Conservation (phyloP, 1,140 invertebrate species). For the Zeugodacus cucurbitae region DNA sequence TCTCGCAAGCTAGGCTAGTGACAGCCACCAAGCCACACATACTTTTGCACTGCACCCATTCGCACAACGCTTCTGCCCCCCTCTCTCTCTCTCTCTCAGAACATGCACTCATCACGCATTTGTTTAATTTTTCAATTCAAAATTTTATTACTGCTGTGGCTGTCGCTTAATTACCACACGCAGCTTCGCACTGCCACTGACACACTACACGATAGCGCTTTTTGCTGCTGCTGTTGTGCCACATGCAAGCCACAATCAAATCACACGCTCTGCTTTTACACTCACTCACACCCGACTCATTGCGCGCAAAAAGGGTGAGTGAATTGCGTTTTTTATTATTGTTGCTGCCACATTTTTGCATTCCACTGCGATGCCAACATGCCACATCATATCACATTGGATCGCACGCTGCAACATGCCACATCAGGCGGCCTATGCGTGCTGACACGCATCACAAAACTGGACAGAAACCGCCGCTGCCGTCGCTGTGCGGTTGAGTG, state of each 20-base stretch:
- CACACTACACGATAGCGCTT: neutral
- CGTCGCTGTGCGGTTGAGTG: neutral
- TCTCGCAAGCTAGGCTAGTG: neutral
- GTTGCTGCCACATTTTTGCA: neutral
- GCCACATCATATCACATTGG: neutral
- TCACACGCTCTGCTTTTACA: slow-evolving; percentile 5
- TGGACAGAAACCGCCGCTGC: neutral
- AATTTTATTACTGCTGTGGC: neutral
- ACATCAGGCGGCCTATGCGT: slow-evolving; percentile 21
- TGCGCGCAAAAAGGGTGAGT: neutral
- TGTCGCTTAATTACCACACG: slow-evolving; percentile 31
- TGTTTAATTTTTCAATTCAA: slow-evolving; percentile 32
- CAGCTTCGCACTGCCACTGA: neutral
- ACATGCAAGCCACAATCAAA: slow-evolving; percentile 12
- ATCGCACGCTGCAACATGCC: neutral
- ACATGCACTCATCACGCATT: neutral
- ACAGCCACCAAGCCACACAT: neutral
- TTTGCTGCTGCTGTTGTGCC: neutral
- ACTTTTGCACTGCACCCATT: neutral
- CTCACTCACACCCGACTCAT: neutral
- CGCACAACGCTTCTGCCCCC: neutral
- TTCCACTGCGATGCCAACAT: neutral
- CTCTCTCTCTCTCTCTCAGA: neutral
- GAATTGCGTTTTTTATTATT: neutral
- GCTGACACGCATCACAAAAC: slow-evolving; percentile 30